A percentile compares a stretch with the other conserved stretches of the same genome.
Evolutionary conservation across 1,140 invertebrate genomes (phyloP).

Genomic region (Scaptomyza pallida): DNA sequence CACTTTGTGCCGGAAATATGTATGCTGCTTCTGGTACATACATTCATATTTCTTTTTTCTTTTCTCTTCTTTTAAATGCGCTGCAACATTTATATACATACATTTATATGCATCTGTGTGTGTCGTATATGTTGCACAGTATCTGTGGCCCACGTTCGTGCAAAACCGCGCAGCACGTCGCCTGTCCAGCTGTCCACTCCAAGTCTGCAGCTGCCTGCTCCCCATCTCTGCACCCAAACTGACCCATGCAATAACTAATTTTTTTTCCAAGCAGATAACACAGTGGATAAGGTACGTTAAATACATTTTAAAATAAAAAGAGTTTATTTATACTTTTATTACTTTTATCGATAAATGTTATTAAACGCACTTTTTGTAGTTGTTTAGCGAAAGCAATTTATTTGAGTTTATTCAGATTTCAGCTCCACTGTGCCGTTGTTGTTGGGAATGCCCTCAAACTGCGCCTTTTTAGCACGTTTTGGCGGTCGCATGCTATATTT

Average conservation of each 20-base stretch:
- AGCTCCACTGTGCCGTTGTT: constrained; percentile 39
- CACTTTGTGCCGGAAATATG: constrained; percentile 54
- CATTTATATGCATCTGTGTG: neutral
- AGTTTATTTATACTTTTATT: no score
- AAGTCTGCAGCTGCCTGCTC: constrained; percentile 26
- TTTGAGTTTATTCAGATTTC: no score
- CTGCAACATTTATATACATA: neutral
- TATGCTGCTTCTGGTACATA: constrained; percentile 17
- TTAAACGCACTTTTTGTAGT: no score
- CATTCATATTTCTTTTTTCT: constrained; percentile 23
- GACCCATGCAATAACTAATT: constrained; percentile 55
- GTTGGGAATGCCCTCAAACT: neutral
- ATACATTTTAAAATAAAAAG: no score
- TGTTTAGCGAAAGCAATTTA: no score
- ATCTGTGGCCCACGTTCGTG: constrained; percentile 25
- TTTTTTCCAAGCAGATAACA: constrained; percentile 17
- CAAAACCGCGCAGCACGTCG: constrained; percentile 51
- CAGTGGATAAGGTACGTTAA: constrained; percentile 5
- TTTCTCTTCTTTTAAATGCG: no score
- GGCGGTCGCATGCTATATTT: constrained; percentile 72
- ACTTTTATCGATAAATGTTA: no score
- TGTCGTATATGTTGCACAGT: constrained; percentile 13
- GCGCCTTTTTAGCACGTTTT: constrained; percentile 53
- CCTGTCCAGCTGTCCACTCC: constrained; percentile 33
- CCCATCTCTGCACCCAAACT: constrained; percentile 9